Conservation (phyloP, 2,113 vertebrate genomes). For the Menura novaehollandiae region DNA sequence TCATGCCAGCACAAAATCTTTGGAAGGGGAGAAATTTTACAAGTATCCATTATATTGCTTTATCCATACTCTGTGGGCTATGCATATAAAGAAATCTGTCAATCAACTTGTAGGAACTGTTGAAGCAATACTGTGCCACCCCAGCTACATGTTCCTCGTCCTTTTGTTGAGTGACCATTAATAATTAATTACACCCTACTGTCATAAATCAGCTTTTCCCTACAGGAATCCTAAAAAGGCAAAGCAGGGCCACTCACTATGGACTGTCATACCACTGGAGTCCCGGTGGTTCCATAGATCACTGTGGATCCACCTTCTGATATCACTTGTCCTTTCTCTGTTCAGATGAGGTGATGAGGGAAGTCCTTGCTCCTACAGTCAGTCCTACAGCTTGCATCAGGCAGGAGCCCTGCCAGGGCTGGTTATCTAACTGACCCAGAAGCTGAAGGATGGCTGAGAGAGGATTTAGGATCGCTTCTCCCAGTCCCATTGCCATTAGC, state of each 20-base stretch:
- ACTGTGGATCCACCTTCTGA: background rate
- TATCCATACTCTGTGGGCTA: background rate
- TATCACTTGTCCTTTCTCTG: background rate
- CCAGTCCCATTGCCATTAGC: background rate
- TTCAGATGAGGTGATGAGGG: background rate
- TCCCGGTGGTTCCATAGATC: background rate
- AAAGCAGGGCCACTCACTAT: background rate
- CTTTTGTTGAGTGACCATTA: background rate
- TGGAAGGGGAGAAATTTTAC: background rate
- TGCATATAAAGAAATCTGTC: background rate
- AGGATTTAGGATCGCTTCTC: background rate
- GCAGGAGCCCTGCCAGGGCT: background rate
- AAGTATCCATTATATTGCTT: conserved; percentile 49
- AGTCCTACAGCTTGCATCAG: background rate
- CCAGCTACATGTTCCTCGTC: background rate
- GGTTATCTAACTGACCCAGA: background rate
- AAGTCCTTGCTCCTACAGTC: background rate
- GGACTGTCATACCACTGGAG: background rate
- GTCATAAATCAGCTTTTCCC: background rate
- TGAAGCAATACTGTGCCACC: background rate
- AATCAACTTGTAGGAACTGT: background rate
- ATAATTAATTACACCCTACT: background rate
- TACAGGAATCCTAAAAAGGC: background rate
- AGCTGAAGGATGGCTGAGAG: background rate
- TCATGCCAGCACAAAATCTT: conserved; percentile 44